These are phyloP conservation scores for Byasa hedistus DNA, from an alignment of 2,888 invertebrate genomes.

Conservation along the genomic window DNA sequence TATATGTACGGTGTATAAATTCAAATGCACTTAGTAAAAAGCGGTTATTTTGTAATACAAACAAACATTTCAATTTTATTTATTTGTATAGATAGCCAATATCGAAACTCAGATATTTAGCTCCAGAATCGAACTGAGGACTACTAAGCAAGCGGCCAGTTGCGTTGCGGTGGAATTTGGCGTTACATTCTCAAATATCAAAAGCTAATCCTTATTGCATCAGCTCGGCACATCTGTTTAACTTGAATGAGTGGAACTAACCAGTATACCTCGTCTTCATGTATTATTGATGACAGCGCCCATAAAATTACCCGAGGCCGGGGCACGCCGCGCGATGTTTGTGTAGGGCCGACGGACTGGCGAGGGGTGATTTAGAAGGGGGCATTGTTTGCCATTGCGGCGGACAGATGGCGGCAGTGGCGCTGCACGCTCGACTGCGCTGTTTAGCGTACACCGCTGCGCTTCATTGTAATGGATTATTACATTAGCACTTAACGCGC, in stretches of 20 bases:
- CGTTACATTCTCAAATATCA: not conserved
- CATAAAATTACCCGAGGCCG: constrained; percentile 38
- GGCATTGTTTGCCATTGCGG: constrained; percentile 68
- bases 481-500: constrained; percentile 79
- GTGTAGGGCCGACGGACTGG: constrained; percentile 71
- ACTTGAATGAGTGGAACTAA: constrained; percentile 7
- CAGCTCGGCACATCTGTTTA: not conserved
- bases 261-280: constrained; percentile 14
- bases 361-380: constrained; percentile 71
- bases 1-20: too few species aligned
- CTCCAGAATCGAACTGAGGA: too few species aligned
- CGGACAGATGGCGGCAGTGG: constrained; percentile 73
- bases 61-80: too few species aligned
- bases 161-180: too few species aligned
- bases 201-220: not conserved
- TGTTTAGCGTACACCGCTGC: constrained; percentile 75
- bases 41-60: too few species aligned
- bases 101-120: too few species aligned
- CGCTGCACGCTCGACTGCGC: constrained; percentile 72
- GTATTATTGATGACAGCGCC: constrained; percentile 35
- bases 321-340: constrained; percentile 57
- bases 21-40: too few species aligned
- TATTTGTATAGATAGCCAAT: too few species aligned
- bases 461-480: constrained; percentile 79
- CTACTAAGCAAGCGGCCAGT: too few species aligned